phyloP scores from a whole-genome alignment of 2,797 vertebrate genomes.

The Mus spretus region DNA sequence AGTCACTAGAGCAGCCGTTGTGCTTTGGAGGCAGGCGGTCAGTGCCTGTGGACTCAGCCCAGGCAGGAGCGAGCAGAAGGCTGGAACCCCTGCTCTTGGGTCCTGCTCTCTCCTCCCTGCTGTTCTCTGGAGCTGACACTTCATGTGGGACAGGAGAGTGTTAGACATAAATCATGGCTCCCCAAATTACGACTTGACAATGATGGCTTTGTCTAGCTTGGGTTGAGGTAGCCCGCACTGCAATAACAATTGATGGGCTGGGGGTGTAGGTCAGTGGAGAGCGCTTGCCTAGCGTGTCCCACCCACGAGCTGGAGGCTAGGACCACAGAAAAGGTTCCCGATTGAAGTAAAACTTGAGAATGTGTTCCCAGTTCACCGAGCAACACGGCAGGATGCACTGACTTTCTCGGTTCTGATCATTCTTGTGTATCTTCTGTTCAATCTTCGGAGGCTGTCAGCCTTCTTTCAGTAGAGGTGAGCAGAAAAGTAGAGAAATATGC shows the following conservation, averaged over 20 bases:
- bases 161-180: neutral
- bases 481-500: neutral
- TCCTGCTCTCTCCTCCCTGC: neutral
- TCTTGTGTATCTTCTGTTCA: neutral
- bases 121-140: constrained; percentile 22
- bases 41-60: neutral
- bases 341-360: neutral
- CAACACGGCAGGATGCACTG: neutral
- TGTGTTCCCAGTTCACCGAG: neutral
- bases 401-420: neutral
- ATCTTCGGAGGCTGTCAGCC: neutral
- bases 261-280: neutral
- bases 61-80: neutral
- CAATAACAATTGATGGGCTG: neutral
- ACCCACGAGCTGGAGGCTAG: neutral
- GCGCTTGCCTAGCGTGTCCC: neutral
- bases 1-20: neutral
- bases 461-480: neutral
- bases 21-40: neutral
- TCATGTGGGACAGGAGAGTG: neutral
- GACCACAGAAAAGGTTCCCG: neutral
- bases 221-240: neutral
- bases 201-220: neutral
- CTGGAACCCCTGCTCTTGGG: neutral
- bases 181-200: neutral